Evolutionary conservation across 1,140 invertebrate species (phyloP).

Genomic region (Luehdorfia chinensis): DNA sequence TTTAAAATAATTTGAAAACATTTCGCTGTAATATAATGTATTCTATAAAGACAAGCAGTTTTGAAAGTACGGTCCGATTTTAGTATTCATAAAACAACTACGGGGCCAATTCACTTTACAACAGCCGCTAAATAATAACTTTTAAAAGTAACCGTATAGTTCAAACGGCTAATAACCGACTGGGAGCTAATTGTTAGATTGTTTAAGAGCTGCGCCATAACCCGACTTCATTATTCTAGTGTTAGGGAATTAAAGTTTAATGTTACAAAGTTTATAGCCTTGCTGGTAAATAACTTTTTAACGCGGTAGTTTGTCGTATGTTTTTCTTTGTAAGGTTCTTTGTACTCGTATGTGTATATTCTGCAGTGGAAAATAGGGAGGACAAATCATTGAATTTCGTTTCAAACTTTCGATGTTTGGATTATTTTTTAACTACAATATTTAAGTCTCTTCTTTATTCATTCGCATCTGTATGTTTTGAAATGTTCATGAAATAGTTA

Average conservation of each 20-base stretch:
- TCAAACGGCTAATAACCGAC: constrained; percentile 8
- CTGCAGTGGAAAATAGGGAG: no score
- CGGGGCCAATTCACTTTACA: constrained; percentile 3
- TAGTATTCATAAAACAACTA: constrained; percentile 7
- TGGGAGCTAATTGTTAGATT: constrained; percentile 14
- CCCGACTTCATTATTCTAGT: constrained; percentile 13
- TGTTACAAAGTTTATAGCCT: constrained; percentile 13
- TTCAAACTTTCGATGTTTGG: background rate
- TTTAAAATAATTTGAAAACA: no score
- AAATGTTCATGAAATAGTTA: no score
- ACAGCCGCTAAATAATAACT: constrained; percentile 8
- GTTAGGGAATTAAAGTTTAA: constrained; percentile 13
- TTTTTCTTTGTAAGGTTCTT: constrained; percentile 1
- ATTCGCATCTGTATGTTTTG: no score
- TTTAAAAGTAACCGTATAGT: constrained; percentile 3
- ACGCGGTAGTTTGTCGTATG: background rate
- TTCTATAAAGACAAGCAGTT: no score
- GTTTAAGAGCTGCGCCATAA: constrained; percentile 9
- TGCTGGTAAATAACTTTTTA: constrained; percentile 2
- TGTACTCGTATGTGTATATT: background rate
- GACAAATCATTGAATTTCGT: no score
- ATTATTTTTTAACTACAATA: background rate
- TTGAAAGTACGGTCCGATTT: background rate
- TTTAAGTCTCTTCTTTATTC: no score
- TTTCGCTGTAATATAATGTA: no score